These are phyloP conservation scores for Triops cancriformis DNA, from an alignment of 1,140 invertebrate genomes.

Conservation along the genomic window DNA sequence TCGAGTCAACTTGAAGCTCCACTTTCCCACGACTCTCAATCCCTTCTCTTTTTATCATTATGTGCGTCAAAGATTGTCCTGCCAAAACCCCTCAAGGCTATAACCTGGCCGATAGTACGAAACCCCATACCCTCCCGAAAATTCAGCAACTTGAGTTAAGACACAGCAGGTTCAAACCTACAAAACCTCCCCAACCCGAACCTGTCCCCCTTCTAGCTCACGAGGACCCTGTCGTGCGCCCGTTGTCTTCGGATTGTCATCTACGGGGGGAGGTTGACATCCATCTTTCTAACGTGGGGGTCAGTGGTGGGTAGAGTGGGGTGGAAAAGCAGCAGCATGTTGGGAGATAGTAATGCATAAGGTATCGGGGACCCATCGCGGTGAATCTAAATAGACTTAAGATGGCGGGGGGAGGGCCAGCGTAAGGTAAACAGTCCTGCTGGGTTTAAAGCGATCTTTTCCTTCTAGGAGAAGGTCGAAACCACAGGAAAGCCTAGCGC, in stretches of 20 bases:
- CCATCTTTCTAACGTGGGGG: not conserved
- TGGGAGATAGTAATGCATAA: not conserved
- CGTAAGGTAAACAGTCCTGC: not conserved
- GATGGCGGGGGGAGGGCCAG: not conserved
- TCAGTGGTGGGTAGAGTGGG: too few relatives aligned
- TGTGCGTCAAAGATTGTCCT: not conserved
- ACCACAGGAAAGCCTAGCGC: not conserved
- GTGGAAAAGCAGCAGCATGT: not conserved
- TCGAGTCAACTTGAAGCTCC: not conserved
- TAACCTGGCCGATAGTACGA: not conserved
- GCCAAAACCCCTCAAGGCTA: not conserved
- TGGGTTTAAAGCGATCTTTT: not conserved
- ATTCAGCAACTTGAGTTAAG: not conserved
- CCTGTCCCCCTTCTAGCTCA: not conserved
- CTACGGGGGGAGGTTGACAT: not conserved
- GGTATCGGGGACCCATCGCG: not conserved
- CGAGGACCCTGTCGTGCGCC: conserved; percentile 2
- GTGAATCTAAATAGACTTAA: conserved; percentile 8
- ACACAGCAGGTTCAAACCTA: conserved; percentile 8
- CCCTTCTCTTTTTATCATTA: not conserved
- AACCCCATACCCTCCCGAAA: not conserved
- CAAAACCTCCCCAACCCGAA: not conserved
- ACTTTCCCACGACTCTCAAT: conserved; percentile 9
- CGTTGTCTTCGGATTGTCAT: conserved; percentile 9
- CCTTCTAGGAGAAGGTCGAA: not conserved